Base-by-base conservation (phyloP, 2,113 vertebrate species). In the Siphamia tubifer region DNA sequence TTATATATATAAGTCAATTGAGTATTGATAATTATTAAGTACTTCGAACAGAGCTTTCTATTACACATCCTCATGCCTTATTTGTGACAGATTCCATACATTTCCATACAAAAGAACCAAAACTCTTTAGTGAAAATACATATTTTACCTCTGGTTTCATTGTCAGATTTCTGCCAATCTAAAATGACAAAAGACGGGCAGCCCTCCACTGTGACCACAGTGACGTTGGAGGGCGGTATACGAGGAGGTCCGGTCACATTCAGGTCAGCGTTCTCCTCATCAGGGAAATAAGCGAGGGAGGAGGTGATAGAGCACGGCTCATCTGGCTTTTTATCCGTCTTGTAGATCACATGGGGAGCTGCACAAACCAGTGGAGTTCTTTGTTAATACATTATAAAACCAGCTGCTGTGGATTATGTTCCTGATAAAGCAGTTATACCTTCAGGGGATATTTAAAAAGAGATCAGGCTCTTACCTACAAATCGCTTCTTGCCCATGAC, bases 231-330 rank as follows among this genome's bases (percentile, higher is more conserved):
- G 11, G 96, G 97, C 24, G 96, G 93, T 17, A 91, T 84, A 32
- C 93, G 93, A 0, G 98, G 97, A 40, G 95, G 92, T 34, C 66
- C 91, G 6, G 92, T 94, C 55, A 94, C 91, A 9, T 94, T 94
- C 62, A 89, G 89, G 39, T 93, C 93, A 12, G 17, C 68, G 3
- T 62, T 67, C 24, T 97, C 95, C 68, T 92, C 92, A 3, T 92
- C 89, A 1, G 95, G 93, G 79, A 99, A 98, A 70, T 92, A 90
- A 47, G 91, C 77, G 8, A 99, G 77, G 2, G 96, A 95, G 28
- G 94, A 90, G 4, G 97, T 99, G 87, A 99, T 96, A 30, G 98
- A 99, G 79, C 98, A 99, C 0, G 98, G 98, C 36, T 93, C 93
- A 13, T 94, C 77, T 0, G 94, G 94, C 21, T 92, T 90, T 71